phyloP scores from a whole-genome alignment of 2,797 vertebrate genomes.

The Thripadectes ignobilis region DNA sequence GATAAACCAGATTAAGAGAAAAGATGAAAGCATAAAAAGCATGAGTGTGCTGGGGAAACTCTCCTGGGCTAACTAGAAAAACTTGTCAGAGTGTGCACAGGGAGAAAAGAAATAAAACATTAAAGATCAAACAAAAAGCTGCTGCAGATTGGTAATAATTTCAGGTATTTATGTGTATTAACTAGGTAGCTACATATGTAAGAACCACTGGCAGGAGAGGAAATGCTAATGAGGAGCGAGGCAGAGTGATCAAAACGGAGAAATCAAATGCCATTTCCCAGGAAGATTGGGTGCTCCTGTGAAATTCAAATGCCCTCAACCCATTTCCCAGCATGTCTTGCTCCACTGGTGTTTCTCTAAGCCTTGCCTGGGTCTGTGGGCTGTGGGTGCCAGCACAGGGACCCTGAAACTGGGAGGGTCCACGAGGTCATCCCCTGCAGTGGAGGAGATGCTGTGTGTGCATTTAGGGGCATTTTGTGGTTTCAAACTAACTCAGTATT shows the following conservation, averaged over 20 bases:
- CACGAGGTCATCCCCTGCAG: not conserved
- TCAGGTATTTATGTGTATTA: not conserved
- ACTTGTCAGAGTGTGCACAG: not conserved
- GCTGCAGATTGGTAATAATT: not conserved
- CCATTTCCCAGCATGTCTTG: not conserved
- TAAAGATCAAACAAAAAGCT: constrained; percentile 17
- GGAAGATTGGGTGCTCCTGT: not conserved
- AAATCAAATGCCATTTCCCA: not conserved
- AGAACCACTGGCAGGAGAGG: not conserved
- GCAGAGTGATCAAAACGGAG: not conserved
- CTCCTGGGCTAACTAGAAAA: constrained; percentile 9
- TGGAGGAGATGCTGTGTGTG: too few species aligned
- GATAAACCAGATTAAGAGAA: constrained; percentile 47
- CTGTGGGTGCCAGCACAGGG: not conserved
- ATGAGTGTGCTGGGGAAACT: not conserved
- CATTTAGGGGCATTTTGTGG: too few species aligned
- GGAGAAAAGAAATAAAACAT: constrained; percentile 7
- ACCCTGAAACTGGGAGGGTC: not conserved
- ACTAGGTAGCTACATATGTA: not conserved
- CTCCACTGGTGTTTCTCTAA: not conserved
- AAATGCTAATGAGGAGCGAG: not conserved
- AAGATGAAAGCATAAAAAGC: constrained; percentile 29
- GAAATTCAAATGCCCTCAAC: not conserved
- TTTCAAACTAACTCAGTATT: too few species aligned
- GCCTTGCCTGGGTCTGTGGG: not conserved